Evolutionary conservation across 2,113 vertebrate species (phyloP).

Genomic region (Sinocyclocheilus maitianheensis): DNA sequence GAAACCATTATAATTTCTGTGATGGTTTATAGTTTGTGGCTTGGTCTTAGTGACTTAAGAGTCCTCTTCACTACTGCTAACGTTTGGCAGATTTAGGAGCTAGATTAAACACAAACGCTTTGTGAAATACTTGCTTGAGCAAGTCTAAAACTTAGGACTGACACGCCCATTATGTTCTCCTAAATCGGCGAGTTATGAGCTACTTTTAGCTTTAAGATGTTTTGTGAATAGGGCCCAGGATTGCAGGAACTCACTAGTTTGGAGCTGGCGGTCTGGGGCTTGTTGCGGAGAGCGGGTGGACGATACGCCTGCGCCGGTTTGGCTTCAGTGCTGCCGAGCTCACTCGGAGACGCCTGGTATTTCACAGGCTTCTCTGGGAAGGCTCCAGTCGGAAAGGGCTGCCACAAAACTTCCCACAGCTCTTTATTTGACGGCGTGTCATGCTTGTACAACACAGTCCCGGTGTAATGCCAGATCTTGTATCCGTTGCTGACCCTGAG

Average conservation of each 20-base stretch:
- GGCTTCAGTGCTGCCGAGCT: constrained; percentile 75
- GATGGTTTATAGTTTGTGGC: too few relatives aligned
- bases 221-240: too few relatives aligned
- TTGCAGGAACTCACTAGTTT: constrained; percentile 82
- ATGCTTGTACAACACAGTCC: constrained; percentile 77
- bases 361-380: constrained; percentile 79
- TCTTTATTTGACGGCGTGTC: constrained; percentile 71
- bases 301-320: constrained; percentile 83
- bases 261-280: constrained; percentile 74
- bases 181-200: too few relatives aligned
- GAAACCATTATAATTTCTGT: too few relatives aligned
- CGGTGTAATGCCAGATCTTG: constrained; percentile 94
- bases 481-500: constrained; percentile 90
- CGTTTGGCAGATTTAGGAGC: too few relatives aligned
- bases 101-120: too few relatives aligned
- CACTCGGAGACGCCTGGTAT: constrained; percentile 77
- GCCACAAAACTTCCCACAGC: constrained; percentile 93
- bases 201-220: too few relatives aligned
- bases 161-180: too few relatives aligned
- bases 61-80: too few relatives aligned
- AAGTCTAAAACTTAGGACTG: too few relatives aligned
- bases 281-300: constrained; percentile 90
- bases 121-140: too few relatives aligned
- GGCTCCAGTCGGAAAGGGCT: constrained; percentile 78
- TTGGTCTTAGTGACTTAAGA: too few relatives aligned